Conservation (phyloP, 2,888 invertebrate species). For the Drosophila macrospina region DNA sequence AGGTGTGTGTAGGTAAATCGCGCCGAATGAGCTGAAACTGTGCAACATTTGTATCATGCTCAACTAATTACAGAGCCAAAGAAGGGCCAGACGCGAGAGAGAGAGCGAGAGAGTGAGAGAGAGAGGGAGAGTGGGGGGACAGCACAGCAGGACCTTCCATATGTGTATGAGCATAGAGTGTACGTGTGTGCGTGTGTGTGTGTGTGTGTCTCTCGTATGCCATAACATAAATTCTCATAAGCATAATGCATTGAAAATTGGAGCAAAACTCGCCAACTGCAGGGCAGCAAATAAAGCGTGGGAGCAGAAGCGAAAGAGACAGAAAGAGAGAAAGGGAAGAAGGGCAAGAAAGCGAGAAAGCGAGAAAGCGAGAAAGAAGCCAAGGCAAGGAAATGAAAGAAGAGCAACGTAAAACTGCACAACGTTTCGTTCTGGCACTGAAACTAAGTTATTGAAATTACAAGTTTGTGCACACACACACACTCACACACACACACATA, state of each 20-base stretch:
- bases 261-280: constrained; percentile 60
- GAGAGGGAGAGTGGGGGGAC: background rate
- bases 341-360: background rate
- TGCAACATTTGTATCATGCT: constrained; percentile 74
- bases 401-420: constrained; percentile 14
- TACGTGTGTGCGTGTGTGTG: constrained; percentile 13
- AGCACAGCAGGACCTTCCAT: constrained; percentile 26
- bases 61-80: constrained; percentile 68
- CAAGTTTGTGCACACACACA: constrained; percentile 32
- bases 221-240: constrained; percentile 81
- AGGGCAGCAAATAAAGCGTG: constrained; percentile 4
- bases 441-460: constrained; percentile 71
- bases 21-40: constrained; percentile 62
- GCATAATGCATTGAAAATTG: constrained; percentile 81
- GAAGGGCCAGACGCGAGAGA: constrained; percentile 7
- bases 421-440: constrained; percentile 29
- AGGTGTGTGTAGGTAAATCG: constrained; percentile 61
- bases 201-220: constrained; percentile 26
- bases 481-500: constrained; percentile 4
- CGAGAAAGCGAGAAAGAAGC: background rate
- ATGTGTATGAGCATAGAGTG: constrained; percentile 2
- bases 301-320: background rate
- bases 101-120: background rate
- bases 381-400: background rate
- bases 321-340: background rate